These are phyloP conservation scores for Sitodiplosis mosellana DNA, from an alignment of 1,140 invertebrate species.

Conservation along the genomic window DNA sequence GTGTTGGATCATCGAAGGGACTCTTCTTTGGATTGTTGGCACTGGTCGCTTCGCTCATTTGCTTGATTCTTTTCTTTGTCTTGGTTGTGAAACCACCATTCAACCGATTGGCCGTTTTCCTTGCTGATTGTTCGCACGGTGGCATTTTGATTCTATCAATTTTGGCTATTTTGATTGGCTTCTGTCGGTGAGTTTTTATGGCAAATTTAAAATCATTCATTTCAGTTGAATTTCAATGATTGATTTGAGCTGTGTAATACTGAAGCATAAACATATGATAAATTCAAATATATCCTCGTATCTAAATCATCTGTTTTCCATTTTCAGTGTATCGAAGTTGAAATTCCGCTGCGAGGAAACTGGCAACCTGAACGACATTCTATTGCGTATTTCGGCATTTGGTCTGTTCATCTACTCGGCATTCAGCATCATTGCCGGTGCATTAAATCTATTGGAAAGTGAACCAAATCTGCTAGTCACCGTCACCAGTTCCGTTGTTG, in stretches of 20 bases:
- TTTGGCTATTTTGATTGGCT: constrained; percentile 75
- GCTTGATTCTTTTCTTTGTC: constrained; percentile 86
- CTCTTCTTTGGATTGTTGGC: constrained; percentile 84
- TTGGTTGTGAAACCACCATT: constrained; percentile 65
- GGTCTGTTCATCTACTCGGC: constrained; percentile 83
- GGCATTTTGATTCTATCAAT: constrained; percentile 71
- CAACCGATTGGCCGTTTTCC: constrained; percentile 65
- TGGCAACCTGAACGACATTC: constrained; percentile 73
- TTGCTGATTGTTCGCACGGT: constrained; percentile 80
- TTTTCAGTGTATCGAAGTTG: constrained; percentile 59
- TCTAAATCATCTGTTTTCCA: too few species aligned
- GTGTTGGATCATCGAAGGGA: constrained; percentile 80
- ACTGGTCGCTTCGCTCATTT: constrained; percentile 78
- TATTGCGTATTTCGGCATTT: constrained; percentile 77
- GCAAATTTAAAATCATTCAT: not conserved
- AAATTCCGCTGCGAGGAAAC: constrained; percentile 79
- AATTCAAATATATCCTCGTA: too few species aligned
- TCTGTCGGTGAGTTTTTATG: constrained; percentile 44
- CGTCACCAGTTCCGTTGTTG: constrained; percentile 68
- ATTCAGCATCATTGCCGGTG: constrained; percentile 82
- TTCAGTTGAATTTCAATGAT: too few species aligned
- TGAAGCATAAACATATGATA: too few species aligned
- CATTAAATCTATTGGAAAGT: constrained; percentile 59
- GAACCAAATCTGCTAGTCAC: constrained; percentile 78
- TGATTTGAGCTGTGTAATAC: too few species aligned